These are phyloP conservation scores for Spheniscus humboldti DNA, from an alignment of 2,797 vertebrate genomes.

Conservation along the genomic window DNA sequence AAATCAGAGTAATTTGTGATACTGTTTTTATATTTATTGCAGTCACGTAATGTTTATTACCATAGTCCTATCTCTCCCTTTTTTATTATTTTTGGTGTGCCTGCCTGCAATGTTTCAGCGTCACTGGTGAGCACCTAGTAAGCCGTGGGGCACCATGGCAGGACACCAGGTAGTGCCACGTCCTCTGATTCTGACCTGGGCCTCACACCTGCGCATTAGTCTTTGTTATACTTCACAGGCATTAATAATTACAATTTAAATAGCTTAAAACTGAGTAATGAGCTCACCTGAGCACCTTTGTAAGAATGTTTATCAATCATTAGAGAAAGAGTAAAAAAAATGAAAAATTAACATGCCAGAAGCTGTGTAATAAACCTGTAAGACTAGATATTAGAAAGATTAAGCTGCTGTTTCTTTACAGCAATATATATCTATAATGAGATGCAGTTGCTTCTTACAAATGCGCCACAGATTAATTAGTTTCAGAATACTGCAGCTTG, in stretches of 20 bases:
- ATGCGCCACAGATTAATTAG: conserved; percentile 39
- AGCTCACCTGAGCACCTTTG: not conserved
- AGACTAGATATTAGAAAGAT: conserved; percentile 46
- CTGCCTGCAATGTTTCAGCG: not conserved
- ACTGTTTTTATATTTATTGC: not conserved
- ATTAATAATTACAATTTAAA: not conserved
- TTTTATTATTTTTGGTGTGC: not conserved
- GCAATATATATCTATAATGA: conserved; percentile 38
- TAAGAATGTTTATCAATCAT: conserved; percentile 22
- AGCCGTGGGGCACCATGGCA: not conserved
- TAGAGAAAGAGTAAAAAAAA: conserved; percentile 12
- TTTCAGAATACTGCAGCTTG: conserved; percentile 17
- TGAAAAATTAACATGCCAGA: conserved; percentile 32
- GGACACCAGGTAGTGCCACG: not conserved
- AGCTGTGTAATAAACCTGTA: conserved; percentile 12
- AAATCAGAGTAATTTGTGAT: not conserved
- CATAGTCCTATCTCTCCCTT: not conserved
- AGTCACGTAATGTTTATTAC: not conserved
- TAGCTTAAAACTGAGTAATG: not conserved
- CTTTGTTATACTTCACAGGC: not conserved
- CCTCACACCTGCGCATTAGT: not conserved
- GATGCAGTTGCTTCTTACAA: conserved; percentile 48
- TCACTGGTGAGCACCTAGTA: not conserved
- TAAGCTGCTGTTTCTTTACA: conserved; percentile 13
- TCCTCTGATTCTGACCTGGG: not conserved